These are phyloP conservation scores for Scolopax mira DNA, from an alignment of 2,113 vertebrate species.

Conservation along the genomic window DNA sequence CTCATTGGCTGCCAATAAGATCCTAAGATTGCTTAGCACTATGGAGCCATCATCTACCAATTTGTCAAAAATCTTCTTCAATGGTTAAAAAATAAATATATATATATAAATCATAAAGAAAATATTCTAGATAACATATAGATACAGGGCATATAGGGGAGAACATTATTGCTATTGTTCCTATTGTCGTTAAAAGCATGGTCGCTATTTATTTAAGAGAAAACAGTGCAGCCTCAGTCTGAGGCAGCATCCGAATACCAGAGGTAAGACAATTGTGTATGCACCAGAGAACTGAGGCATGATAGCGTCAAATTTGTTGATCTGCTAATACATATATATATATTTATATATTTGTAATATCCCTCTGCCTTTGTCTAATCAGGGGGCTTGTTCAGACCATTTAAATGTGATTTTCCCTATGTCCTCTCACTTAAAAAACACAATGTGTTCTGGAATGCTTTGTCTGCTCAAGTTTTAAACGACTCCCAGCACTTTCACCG, in stretches of 20 bases:
- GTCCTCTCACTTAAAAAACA: background rate
- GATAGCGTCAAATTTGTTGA: background rate
- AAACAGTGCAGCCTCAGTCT: background rate
- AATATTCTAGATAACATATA: background rate
- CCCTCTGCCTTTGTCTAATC: background rate
- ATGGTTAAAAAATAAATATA: background rate
- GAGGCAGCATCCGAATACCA: background rate
- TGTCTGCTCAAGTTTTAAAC: background rate
- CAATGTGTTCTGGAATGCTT: background rate
- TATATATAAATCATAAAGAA: background rate
- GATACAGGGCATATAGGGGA: background rate
- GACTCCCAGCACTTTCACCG: background rate
- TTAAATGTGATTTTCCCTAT: background rate
- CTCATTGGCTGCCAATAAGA: background rate
- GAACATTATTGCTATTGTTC: background rate
- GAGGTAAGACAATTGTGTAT: background rate
- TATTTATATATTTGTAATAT: background rate
- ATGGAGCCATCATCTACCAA: background rate
- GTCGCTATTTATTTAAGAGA: background rate
- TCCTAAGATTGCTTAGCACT: background rate
- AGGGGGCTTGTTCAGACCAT: background rate
- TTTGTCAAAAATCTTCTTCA: background rate
- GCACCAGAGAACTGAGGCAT: background rate
- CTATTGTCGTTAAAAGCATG: background rate
- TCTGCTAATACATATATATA: background rate